A percentile compares a stretch with the other conserved stretches of the same genome.
Evolutionary conservation across 2,888 invertebrate genomes (phyloP).

Genomic region (Syrista parreyssii): DNA sequence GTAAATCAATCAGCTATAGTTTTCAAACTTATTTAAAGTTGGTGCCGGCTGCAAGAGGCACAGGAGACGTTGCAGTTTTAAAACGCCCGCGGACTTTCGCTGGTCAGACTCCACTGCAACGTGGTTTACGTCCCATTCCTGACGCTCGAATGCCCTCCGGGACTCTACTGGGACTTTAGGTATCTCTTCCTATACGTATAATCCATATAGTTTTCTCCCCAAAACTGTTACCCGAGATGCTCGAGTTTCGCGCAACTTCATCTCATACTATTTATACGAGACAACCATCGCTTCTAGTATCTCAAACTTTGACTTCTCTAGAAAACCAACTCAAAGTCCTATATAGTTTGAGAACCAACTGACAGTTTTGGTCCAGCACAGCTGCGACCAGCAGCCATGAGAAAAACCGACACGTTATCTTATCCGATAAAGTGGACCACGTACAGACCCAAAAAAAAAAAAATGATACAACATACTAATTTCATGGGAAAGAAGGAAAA

Average conservation of each 20-base stretch:
- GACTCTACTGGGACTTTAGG: background rate
- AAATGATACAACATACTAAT: too few species aligned
- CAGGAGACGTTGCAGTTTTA: conserved; percentile 31
- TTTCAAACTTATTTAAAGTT: conserved; percentile 54
- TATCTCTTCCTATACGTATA: background rate
- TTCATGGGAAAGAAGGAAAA: too few species aligned
- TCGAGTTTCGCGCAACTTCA: background rate
- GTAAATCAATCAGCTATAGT: conserved; percentile 58
- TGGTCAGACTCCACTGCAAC: conserved; percentile 21
- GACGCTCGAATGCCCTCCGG: background rate
- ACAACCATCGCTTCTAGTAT: background rate
- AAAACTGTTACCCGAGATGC: background rate
- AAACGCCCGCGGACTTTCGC: conserved; percentile 32
- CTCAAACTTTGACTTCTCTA: background rate
- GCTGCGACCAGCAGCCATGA: background rate
- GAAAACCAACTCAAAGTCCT: background rate
- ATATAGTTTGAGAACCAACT: background rate
- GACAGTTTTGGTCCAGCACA: background rate
- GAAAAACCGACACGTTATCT: too few species aligned
- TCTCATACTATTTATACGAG: background rate
- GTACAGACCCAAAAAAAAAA: too few species aligned
- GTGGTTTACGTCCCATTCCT: background rate
- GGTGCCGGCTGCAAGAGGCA: conserved; percentile 25
- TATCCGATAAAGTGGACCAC: too few species aligned
- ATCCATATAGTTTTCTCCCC: background rate